phyloP scores from a whole-genome alignment of 2,797 vertebrate species.

The Cynodonichthys magdalenae region DNA sequence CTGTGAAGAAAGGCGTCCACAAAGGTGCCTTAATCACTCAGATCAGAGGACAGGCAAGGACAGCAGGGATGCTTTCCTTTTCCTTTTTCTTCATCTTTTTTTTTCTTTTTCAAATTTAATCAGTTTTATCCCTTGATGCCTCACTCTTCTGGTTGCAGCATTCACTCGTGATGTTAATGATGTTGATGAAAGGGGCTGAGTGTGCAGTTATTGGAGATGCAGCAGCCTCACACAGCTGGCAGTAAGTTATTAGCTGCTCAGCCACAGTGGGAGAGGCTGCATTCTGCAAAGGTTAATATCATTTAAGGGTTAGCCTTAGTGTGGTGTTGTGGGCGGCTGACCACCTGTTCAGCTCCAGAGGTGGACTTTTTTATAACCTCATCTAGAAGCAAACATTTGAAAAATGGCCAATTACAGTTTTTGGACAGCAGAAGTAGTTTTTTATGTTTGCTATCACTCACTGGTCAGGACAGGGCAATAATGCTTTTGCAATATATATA shows the following conservation, averaged over 20 bases:
- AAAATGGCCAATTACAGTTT: constrained; percentile 38
- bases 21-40: constrained; percentile 68
- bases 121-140: constrained; percentile 28
- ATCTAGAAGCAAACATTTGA: constrained; percentile 54
- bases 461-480: too few species aligned
- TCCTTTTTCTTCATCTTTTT: neutral
- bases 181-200: constrained; percentile 63
- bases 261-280: constrained; percentile 61
- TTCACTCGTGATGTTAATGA: constrained; percentile 59
- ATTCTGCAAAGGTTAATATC: constrained; percentile 74
- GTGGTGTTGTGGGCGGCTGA: constrained; percentile 64
- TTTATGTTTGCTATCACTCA: too few species aligned
- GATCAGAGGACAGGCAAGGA: constrained; percentile 65
- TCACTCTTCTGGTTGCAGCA: constrained; percentile 38
- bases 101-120: neutral
- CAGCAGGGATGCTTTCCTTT: constrained; percentile 33
- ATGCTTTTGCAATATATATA: too few species aligned
- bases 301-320: constrained; percentile 69
- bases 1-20: constrained; percentile 61
- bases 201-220: constrained; percentile 61
- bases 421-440: too few species aligned
- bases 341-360: constrained; percentile 75
- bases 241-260: constrained; percentile 59
- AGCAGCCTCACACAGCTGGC: constrained; percentile 74
- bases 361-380: constrained; percentile 52